Evolutionary conservation across 2,888 invertebrate genomes (phyloP), one percentile per base, ranked within the genome.

Genomic region (Chironomus riparius): DNA sequence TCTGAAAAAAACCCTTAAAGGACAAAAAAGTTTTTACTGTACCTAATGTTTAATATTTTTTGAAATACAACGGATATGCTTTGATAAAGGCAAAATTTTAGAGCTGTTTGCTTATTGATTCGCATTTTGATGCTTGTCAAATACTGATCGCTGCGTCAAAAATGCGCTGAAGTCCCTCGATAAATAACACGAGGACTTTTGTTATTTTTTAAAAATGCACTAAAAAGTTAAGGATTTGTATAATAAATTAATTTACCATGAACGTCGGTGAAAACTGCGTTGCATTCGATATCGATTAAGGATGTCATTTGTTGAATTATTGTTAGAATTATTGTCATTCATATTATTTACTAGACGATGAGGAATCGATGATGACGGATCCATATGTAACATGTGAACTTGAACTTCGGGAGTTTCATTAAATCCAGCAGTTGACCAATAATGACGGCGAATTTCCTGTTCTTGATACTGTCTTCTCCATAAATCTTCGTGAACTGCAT

Each of bases 401-500:
- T 24, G 2, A 83, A 83, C 77, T 77, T 24, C 69, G 0, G 68
- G 50, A 4, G 76, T 76, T 62, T 76, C 77, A 50, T 50, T 71
- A 21, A 76, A 62, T 15, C 38, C 38, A 38, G 65, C 82, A 28
- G 83, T 84, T 2, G 83, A 83, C 81, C 84, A 83, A 78, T 82
- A 86, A 76, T 88, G 85, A 68, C 89, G 84, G 68, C 89, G 84
- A 77, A 86, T 81, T 81, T 89, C 89, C 79, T 86, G 86, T 77
- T 83, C 87, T 77, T 89, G 88, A 79, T 92, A 92, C 79, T 92
- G 92, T 0, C 89, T 86, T 78, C 90, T 88, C 91, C 92, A 92
- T 62, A 92, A 83, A 77, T 90, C 86, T 80, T 92, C 91, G 82
- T 92, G 92, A 5, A 91, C 87, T 5, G 91, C 87, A 83, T 92